These are phyloP conservation scores for Drosophila ercepeae DNA, from an alignment of 1,140 invertebrate species.

Conservation along the genomic window DNA sequence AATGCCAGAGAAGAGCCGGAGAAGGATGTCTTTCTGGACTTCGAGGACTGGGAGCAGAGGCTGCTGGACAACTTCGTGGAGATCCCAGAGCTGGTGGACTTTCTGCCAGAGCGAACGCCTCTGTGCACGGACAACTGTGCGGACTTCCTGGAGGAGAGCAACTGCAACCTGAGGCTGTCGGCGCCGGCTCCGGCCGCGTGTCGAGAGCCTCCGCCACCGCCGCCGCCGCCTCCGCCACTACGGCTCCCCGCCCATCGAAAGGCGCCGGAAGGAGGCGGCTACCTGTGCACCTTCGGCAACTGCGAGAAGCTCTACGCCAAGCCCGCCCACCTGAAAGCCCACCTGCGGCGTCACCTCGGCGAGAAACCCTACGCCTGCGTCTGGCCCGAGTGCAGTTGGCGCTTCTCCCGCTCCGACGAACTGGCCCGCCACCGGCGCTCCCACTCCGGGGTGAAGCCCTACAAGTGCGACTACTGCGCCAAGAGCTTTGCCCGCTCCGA, in stretches of 20 bases:
- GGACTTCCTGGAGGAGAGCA: slow-evolving; percentile 83
- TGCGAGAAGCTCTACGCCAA: slow-evolving; percentile 94
- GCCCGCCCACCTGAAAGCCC: slow-evolving; percentile 96
- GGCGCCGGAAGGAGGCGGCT: slow-evolving; percentile 62
- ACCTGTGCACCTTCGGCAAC: slow-evolving; percentile 86
- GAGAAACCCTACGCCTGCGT: slow-evolving; percentile 96
- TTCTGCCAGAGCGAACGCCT: slow-evolving; percentile 83
- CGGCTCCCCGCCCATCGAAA: not conserved
- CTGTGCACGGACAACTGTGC: slow-evolving; percentile 84
- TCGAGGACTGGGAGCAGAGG: slow-evolving; percentile 72
- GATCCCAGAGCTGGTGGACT: slow-evolving; percentile 76
- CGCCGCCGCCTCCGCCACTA: not conserved
- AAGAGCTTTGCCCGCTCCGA: slow-evolving; percentile 95
- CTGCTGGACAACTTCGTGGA: slow-evolving; percentile 76
- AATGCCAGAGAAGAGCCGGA: not conserved
- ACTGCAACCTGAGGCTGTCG: slow-evolving; percentile 59
- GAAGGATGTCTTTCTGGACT: slow-evolving; percentile 46
- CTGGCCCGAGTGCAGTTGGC: slow-evolving; percentile 96
- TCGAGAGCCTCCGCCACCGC: not conserved
- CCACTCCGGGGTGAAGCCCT: slow-evolving; percentile 91
- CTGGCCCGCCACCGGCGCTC: slow-evolving; percentile 87
- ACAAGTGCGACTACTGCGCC: slow-evolving; percentile 91
- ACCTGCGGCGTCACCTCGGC: slow-evolving; percentile 95
- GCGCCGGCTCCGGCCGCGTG: slow-evolving; percentile 10
- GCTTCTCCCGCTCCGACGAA: slow-evolving; percentile 97